Evolutionary conservation across 2,888 invertebrate genomes (phyloP).

Genomic region (Epiblema foenella): DNA sequence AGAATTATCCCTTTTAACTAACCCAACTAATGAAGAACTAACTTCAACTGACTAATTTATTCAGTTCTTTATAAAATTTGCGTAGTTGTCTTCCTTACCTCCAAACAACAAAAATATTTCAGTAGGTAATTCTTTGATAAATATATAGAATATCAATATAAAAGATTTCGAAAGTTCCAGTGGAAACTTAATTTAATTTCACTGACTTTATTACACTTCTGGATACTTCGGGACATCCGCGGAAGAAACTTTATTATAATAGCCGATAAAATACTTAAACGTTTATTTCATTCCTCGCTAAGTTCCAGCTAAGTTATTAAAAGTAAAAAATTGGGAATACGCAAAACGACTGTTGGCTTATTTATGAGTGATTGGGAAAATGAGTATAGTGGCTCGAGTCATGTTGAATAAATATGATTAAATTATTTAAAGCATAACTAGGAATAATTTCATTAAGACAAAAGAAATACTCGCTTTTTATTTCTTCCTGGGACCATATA

Average conservation of each 20-base stretch:
- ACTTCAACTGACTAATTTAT: too few relatives aligned
- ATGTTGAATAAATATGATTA: too few relatives aligned
- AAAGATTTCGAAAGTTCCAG: constrained; percentile 26
- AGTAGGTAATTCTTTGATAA: too few relatives aligned
- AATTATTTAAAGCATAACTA: too few relatives aligned
- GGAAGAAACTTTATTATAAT: constrained; percentile 38
- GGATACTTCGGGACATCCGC: constrained; percentile 38
- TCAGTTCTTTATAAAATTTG: too few relatives aligned
- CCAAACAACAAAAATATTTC: constrained; percentile 10
- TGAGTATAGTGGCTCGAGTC: too few relatives aligned
- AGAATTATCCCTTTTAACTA: too few relatives aligned
- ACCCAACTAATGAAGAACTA: too few relatives aligned
- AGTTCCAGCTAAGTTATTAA: constrained; percentile 30
- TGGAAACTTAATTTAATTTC: constrained; percentile 19
- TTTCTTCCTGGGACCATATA: too few relatives aligned
- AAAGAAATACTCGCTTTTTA: too few relatives aligned
- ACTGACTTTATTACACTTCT: constrained; percentile 26
- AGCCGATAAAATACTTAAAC: constrained; percentile 39
- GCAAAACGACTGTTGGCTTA: neutral
- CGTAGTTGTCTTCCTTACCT: neutral
- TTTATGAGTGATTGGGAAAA: too few relatives aligned
- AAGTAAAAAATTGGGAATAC: neutral
- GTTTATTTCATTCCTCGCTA: constrained; percentile 37
- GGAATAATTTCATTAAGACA: too few relatives aligned
- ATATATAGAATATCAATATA: neutral